Conservation (phyloP, 2,888 invertebrate species). For the Galerucella nymphaeae region DNA sequence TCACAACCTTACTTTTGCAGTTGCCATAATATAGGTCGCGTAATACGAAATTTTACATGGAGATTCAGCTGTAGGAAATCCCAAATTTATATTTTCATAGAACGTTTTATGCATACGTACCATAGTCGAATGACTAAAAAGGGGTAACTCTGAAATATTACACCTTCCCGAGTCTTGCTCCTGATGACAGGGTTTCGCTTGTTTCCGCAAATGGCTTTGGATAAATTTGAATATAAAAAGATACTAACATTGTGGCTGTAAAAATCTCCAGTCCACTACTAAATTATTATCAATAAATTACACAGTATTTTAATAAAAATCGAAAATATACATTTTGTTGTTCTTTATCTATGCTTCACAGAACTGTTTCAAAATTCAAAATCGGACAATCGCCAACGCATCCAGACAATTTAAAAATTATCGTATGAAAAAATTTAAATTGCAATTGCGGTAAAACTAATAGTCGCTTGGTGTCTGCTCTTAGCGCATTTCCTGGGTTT, state of each 20-base stretch:
- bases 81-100: conserved; percentile 28
- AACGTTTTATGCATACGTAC: conserved; percentile 24
- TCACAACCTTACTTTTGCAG: not conserved
- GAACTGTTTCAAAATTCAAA: too few relatives aligned
- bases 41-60: conserved; percentile 14
- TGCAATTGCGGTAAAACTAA: too few relatives aligned
- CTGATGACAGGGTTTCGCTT: conserved; percentile 15
- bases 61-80: conserved; percentile 22
- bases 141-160: conserved; percentile 28
- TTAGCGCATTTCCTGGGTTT: too few relatives aligned
- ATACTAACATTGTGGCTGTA: not conserved
- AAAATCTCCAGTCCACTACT: not conserved
- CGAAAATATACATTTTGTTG: too few relatives aligned
- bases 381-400: too few relatives aligned
- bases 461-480: too few relatives aligned
- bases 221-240: conserved; percentile 7
- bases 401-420: too few relatives aligned
- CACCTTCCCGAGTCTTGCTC: conserved; percentile 23
- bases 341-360: too few relatives aligned
- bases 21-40: conserved; percentile 4
- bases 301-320: too few relatives aligned
- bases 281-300: not conserved
- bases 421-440: too few relatives aligned
- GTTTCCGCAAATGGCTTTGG: conserved; percentile 11
- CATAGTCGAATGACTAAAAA: conserved; percentile 18